A percentile compares a stretch with the other conserved stretches of the same genome.
Evolutionary conservation across 2,113 vertebrate genomes (phyloP).

Genomic region (Pelusios castaneus): DNA sequence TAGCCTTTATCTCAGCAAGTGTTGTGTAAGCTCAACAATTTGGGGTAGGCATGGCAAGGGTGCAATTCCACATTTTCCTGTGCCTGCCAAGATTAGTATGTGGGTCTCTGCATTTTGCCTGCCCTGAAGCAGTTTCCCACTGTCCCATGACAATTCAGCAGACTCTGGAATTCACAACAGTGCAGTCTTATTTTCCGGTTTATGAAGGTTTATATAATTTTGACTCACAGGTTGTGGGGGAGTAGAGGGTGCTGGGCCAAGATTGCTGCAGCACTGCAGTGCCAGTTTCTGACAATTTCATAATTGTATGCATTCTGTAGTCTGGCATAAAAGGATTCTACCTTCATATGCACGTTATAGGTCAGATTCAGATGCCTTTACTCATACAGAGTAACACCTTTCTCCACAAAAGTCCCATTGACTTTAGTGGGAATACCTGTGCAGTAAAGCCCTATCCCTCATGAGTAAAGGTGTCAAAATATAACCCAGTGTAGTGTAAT

Average conservation of each 20-base stretch:
- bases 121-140: not conserved
- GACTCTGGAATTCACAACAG: constrained; percentile 31
- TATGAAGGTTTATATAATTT: constrained; percentile 27
- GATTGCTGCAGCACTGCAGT: constrained; percentile 26
- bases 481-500: not conserved
- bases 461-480: not conserved
- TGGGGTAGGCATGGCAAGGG: constrained; percentile 24
- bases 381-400: not conserved
- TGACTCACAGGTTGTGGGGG: constrained; percentile 1
- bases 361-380: constrained; percentile 27
- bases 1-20: constrained; percentile 44
- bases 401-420: not conserved
- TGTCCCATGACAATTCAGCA: constrained; percentile 2
- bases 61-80: constrained; percentile 1
- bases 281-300: constrained; percentile 52
- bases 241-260: constrained; percentile 36
- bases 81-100: not conserved
- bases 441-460: not conserved
- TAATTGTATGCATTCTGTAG: constrained; percentile 53
- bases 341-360: not conserved
- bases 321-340: constrained; percentile 28
- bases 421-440: not conserved
- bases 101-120: not conserved
- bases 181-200: not conserved
- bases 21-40: constrained; percentile 10